Conservation (phyloP, 2,113 vertebrate genomes). For the Cygnus atratus region DNA sequence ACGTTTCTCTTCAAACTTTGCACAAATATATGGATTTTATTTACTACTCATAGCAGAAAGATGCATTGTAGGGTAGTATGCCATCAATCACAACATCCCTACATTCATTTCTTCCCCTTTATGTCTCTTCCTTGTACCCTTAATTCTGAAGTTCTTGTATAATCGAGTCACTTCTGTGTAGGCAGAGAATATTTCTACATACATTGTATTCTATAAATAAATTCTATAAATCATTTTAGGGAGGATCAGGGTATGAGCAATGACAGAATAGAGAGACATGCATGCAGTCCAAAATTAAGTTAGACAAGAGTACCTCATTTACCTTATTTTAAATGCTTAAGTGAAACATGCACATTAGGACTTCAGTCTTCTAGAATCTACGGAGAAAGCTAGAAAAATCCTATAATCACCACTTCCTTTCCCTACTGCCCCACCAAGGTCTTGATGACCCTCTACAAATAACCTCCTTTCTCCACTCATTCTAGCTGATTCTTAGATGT, state of each 20-base stretch:
- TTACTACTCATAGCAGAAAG: neutral
- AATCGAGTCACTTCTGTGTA: neutral
- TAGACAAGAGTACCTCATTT: neutral
- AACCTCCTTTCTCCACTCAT: neutral
- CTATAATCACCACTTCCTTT: neutral
- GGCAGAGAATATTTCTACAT: neutral
- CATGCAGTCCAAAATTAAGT: accelerated
- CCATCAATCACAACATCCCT: neutral
- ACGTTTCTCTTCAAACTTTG: neutral
- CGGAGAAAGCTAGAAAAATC: neutral
- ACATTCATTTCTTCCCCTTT: neutral
- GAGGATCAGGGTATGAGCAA: neutral
- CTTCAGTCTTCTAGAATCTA: neutral
- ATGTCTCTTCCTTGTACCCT: neutral
- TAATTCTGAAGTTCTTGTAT: neutral
- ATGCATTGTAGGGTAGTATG: neutral
- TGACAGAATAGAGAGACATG: neutral
- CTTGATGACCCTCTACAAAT: neutral
- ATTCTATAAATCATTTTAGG: neutral
- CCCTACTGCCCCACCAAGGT: neutral
- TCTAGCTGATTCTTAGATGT: neutral
- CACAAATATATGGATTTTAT: neutral
- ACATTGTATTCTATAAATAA: neutral
- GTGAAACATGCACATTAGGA: neutral
- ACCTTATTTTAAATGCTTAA: neutral